Evolutionary conservation across 2,113 vertebrate species (phyloP), one percentile per base, ranked within the genome.

Genomic region (Cyanoramphus novaezelandiae): DNA sequence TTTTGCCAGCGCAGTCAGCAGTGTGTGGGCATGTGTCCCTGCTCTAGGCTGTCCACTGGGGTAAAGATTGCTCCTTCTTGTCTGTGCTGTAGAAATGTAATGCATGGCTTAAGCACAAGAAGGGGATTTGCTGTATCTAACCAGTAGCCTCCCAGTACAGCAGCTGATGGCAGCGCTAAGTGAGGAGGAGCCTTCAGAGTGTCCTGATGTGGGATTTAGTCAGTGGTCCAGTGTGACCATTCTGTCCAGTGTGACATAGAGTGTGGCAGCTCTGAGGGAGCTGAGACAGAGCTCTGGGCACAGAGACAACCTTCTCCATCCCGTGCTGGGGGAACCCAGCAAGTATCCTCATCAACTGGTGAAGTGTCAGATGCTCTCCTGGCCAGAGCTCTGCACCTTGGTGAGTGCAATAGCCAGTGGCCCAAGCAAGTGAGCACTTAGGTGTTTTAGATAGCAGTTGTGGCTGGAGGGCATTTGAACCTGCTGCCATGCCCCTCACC

Each of bases 311-410:
- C 21, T 7, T 53, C n/a, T 67, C 37, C 7, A 13, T 78, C 1
- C 50, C 10, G 0, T 52, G 18, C 27, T 33, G 31, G 37, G 39
- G 24, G 18, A 75, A 67, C 11, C 27, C 29, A 47, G 60, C 33
- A 71, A 39, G 39, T 7, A 18, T 3, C 52, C 5, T 0, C 0
- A 0, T 2, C 1, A 0, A 2, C 62, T 41, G 41, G 31, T 41
- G 21, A n/a, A 29, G 43, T 3, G 31, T 5, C 53, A 27, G 49
- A 9, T 0, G 4, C 1, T 65, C 18, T 83, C 46, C 82, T 29
- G 43, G 18, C 11, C 1, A 3, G 59, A 88, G 43, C 55, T 86
- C 68, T 78, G 71, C 7, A 1, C 11, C 47, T 16, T 27, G 18
- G 25, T 27, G 10, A 41, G 20, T 4, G 4, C 29, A 8, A 0